phyloP scores from a whole-genome alignment of 2,113 vertebrate genomes.

The Scomber scombrus region DNA sequence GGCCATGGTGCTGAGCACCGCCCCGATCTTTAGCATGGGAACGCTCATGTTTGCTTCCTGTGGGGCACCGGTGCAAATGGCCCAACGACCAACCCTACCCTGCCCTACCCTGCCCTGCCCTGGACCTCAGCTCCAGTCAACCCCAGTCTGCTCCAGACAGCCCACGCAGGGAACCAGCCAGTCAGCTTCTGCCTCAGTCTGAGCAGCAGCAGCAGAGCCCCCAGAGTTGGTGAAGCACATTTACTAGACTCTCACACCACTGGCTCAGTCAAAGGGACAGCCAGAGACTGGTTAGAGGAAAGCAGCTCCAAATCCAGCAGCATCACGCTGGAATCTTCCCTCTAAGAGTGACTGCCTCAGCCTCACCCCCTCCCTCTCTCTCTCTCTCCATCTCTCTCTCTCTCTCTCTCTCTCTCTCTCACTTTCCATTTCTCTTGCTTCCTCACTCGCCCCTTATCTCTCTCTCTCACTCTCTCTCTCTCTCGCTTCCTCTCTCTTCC shows the following conservation, averaged over 20 bases:
- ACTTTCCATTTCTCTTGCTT: constrained; percentile 29
- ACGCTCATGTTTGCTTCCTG: constrained; percentile 87
- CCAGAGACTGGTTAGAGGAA: constrained; percentile 58
- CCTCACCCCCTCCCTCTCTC: constrained; percentile 60
- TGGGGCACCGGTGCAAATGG: constrained; percentile 70
- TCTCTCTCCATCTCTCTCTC: constrained; percentile 33
- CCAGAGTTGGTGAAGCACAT: constrained; percentile 56
- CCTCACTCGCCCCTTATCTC: constrained; percentile 39
- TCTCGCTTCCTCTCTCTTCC: constrained; percentile 57
- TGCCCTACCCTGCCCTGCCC: constrained; percentile 52
- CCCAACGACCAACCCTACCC: constrained; percentile 73
- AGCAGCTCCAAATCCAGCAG: constrained; percentile 80
- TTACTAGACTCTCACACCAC: constrained; percentile 46
- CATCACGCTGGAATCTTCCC: constrained; percentile 79
- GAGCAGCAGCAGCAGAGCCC: constrained; percentile 56
- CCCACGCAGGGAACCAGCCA: constrained; percentile 47
- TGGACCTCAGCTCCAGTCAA: constrained; percentile 67
- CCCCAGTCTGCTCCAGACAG: constrained; percentile 53
- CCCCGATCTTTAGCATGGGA: constrained; percentile 92
- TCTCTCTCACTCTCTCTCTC: constrained; percentile 30
- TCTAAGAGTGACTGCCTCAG: constrained; percentile 78
- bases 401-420: constrained; percentile 35
- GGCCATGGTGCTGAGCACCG: constrained; percentile 94
- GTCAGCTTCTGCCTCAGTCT: constrained; percentile 63
- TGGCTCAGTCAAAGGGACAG: constrained; percentile 57